These are phyloP conservation scores for Macrosteles quadrilineatus DNA, from an alignment of 1,140 invertebrate genomes.

Conservation along the genomic window DNA sequence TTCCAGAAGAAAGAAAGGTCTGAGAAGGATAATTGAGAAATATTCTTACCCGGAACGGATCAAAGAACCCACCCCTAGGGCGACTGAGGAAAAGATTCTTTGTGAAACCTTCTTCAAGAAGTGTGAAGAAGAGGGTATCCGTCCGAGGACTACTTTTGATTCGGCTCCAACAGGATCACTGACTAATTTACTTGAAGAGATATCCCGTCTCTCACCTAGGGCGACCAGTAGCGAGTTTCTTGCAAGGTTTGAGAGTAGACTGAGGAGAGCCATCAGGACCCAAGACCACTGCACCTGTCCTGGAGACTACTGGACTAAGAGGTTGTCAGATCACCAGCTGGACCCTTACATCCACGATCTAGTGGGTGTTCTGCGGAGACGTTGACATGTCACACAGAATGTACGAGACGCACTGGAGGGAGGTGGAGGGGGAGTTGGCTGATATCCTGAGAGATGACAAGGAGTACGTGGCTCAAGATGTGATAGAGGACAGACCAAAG, in stretches of 20 bases:
- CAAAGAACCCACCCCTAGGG: not conserved
- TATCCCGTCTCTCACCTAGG: not conserved
- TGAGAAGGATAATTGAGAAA: not conserved
- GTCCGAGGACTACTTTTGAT: conserved; percentile 7
- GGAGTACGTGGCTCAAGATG: conserved; percentile 1
- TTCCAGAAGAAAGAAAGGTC: not conserved
- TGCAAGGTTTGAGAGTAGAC: not conserved
- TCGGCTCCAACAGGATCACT: not conserved
- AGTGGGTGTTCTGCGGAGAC: not conserved
- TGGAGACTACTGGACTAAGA: not conserved
- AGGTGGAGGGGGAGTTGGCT: conserved; percentile 6
- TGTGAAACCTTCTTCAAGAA: conserved; percentile 15
- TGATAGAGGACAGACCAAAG: conserved; percentile 14
- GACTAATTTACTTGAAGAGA: conserved; percentile 1
- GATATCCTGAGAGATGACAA: conserved; percentile 8
- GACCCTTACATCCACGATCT: conserved; percentile 5
- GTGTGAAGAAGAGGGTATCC: conserved; percentile 8
- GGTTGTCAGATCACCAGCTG: not conserved
- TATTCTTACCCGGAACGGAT: conserved; percentile 14
- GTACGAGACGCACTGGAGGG: conserved; percentile 14
- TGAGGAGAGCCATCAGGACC: not conserved
- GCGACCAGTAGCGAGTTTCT: not conserved
- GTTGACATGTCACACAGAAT: conserved; percentile 14
- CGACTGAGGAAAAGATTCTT: not conserved
- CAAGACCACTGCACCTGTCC: not conserved